These are phyloP conservation scores for Neoniphon sammara DNA, from an alignment of 2,797 vertebrate genomes.

Conservation along the genomic window DNA sequence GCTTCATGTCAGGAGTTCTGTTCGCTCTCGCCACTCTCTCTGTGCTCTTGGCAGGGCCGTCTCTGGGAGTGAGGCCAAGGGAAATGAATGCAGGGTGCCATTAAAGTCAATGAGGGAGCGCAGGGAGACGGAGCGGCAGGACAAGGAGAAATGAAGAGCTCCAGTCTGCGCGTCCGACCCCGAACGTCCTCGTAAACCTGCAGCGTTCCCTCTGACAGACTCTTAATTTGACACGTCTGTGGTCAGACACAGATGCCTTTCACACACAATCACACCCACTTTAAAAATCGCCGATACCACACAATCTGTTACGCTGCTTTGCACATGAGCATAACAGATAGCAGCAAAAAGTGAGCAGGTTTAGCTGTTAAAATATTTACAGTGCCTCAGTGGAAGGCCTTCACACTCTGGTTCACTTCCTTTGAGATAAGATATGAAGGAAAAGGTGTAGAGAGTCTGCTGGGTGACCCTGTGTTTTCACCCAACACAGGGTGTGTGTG, in stretches of 20 bases:
- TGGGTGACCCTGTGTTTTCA: not conserved
- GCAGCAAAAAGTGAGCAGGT: not conserved
- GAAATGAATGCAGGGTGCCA: constrained; percentile 55
- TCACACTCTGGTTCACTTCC: not conserved
- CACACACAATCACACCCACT: constrained; percentile 29
- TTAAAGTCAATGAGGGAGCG: constrained; percentile 34
- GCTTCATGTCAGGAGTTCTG: constrained; percentile 3
- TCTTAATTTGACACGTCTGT: constrained; percentile 33
- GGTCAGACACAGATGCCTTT: constrained; percentile 14
- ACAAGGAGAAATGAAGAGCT: constrained; percentile 23
- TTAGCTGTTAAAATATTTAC: constrained; percentile 12
- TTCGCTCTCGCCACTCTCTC: constrained; percentile 10
- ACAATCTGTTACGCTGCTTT: not conserved
- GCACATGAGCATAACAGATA: not conserved
- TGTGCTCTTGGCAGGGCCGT: constrained; percentile 22
- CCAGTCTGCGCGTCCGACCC: not conserved
- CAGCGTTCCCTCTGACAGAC: not conserved
- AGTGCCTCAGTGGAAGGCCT: not conserved
- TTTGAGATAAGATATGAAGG: constrained; percentile 11
- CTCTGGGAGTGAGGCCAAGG: constrained; percentile 56
- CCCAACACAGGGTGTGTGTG: no score
- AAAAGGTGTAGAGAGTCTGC: constrained; percentile 2
- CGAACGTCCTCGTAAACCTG: constrained; percentile 22
- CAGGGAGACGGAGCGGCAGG: not conserved
- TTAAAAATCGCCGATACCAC: constrained; percentile 2